These are phyloP conservation scores for Holacanthus passer DNA, from an alignment of 2,113 vertebrate species.

Conservation along the genomic window DNA sequence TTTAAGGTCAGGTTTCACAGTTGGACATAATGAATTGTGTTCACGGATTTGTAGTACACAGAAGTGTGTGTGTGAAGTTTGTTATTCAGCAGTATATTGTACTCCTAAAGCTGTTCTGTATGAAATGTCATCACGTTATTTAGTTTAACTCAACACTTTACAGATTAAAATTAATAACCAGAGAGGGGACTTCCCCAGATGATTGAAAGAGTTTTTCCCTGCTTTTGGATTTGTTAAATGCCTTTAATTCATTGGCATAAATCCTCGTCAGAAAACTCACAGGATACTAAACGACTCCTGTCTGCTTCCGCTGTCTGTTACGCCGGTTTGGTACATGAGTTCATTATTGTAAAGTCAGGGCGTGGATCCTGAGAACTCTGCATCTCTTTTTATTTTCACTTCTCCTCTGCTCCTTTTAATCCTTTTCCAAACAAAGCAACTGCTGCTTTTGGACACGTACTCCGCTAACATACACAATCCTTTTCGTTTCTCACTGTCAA, in stretches of 20 bases:
- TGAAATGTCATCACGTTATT: slow-evolving; percentile 20
- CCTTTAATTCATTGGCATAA: slow-evolving; percentile 22
- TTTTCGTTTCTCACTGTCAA: slow-evolving; percentile 59
- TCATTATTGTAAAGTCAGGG: slow-evolving; percentile 61
- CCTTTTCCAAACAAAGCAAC: slow-evolving; percentile 78
- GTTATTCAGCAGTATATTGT: slow-evolving; percentile 24
- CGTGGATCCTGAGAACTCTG: slow-evolving; percentile 75
- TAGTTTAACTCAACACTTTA: neutral
- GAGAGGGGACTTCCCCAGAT: slow-evolving; percentile 12
- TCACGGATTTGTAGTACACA: slow-evolving; percentile 52
- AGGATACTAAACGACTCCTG: slow-evolving; percentile 18
- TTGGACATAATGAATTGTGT: slow-evolving; percentile 46
- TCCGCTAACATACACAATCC: slow-evolving; percentile 9
- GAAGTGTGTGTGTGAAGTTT: slow-evolving; percentile 16
- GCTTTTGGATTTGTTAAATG: slow-evolving; percentile 28
- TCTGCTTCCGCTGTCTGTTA: slow-evolving; percentile 52
- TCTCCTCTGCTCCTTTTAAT: slow-evolving; percentile 68
- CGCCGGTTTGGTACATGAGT: slow-evolving; percentile 26
- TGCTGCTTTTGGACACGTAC: slow-evolving; percentile 67
- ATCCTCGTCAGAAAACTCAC: slow-evolving; percentile 17
- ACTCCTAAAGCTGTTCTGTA: neutral
- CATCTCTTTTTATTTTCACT: slow-evolving; percentile 68
- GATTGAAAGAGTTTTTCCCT: slow-evolving; percentile 38
- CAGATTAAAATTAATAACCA: slow-evolving; percentile 16
- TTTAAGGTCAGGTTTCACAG: slow-evolving; percentile 67